phyloP scores from a whole-genome alignment of 2,113 vertebrate species.

The Lepisosteus oculatus region DNA sequence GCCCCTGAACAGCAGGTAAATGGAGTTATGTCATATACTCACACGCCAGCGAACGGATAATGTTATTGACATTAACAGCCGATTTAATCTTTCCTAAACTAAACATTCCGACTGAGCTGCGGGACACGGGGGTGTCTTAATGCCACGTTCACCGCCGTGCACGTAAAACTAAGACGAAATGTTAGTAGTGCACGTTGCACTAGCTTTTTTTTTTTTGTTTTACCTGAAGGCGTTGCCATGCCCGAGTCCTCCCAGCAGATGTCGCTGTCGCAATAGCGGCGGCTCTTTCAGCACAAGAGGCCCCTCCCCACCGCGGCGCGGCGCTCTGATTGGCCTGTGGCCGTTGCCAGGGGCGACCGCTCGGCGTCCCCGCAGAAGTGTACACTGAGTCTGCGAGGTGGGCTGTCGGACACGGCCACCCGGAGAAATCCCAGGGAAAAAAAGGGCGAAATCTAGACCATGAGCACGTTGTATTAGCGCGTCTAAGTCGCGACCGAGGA shows the following conservation, averaged over 20 bases:
- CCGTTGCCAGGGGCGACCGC: constrained; percentile 12
- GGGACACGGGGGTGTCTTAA: too few species aligned
- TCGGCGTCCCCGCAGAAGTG: not conserved
- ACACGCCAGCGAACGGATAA: not conserved
- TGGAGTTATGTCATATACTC: constrained; percentile 12
- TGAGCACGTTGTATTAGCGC: not conserved
- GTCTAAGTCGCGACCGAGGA: too few species aligned
- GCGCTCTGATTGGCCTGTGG: not conserved
- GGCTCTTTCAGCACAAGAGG: too few species aligned
- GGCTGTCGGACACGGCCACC: not conserved
- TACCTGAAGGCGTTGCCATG: not conserved
- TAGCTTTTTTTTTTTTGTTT: too few species aligned
- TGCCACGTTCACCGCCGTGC: too few species aligned
- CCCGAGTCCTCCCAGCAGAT: not conserved
- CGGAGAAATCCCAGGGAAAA: not conserved
- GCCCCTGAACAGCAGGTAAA: constrained; percentile 16
- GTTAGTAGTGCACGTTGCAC: too few species aligned
- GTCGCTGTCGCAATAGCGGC: not conserved
- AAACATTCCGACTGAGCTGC: too few species aligned
- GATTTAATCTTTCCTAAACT: too few species aligned
- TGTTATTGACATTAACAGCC: not conserved
- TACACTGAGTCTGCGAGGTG: not conserved
- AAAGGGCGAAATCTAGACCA: not conserved
- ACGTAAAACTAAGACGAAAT: too few species aligned
- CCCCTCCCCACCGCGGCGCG: too few species aligned